Conservation (phyloP, 2,797 vertebrate genomes). For the Squalus acanthias region DNA sequence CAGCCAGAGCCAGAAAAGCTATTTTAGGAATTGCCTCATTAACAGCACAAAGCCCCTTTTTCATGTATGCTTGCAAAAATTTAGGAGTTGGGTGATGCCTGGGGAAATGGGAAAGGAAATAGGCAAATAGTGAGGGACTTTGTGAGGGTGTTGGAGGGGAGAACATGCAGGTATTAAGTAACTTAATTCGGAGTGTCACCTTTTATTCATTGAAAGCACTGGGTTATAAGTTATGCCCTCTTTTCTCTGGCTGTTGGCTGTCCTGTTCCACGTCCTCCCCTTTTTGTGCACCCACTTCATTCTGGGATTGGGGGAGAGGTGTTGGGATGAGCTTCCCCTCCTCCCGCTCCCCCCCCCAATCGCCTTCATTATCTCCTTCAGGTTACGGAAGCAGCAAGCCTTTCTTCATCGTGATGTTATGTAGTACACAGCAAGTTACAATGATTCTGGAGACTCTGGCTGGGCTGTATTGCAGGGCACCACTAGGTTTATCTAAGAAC, state of each 20-base stretch:
- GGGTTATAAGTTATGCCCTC: background rate
- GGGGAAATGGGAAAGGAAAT: background rate
- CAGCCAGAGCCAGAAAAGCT: too few relatives aligned
- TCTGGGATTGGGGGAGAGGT: background rate
- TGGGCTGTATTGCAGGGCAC: background rate
- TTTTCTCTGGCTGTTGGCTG: background rate
- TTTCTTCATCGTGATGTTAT: too few relatives aligned
- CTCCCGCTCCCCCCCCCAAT: too few relatives aligned
- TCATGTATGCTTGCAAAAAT: background rate
- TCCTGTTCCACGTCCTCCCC: background rate
- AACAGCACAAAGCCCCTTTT: background rate
- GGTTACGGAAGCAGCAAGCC: too few relatives aligned
- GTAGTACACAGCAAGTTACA: too few relatives aligned
- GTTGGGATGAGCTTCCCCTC: background rate
- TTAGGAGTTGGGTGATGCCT: background rate
- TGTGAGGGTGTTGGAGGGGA: background rate
- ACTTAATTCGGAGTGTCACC: background rate
- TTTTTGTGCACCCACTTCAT: background rate
- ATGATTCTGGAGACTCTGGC: background rate
- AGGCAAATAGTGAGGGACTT: background rate
- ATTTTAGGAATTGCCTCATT: background rate
- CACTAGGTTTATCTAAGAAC: background rate
- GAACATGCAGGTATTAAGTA: background rate
- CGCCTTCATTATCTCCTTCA: too few relatives aligned
- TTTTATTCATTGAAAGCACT: background rate